Evolutionary conservation across 2,888 invertebrate genomes (phyloP).

Genomic region (Amphimallon solstitiale): DNA sequence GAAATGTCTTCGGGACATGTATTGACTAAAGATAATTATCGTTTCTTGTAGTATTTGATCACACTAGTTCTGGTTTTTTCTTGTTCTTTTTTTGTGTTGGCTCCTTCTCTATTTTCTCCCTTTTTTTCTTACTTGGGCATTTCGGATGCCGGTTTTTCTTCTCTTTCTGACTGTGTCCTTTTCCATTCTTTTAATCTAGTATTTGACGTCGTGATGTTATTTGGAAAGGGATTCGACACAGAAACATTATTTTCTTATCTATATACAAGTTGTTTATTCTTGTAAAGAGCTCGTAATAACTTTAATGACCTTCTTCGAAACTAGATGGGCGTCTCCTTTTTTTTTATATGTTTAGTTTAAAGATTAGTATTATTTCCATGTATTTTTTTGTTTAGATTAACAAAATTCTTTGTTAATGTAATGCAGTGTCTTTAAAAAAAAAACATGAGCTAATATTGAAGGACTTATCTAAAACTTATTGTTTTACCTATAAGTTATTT

Average conservation of each 20-base stretch:
- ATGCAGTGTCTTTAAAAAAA: too few relatives aligned
- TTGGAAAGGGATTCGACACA: constrained; percentile 50
- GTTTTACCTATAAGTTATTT: too few relatives aligned
- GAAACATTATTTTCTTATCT: constrained; percentile 41
- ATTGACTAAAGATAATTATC: constrained; percentile 61
- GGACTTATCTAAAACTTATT: too few relatives aligned
- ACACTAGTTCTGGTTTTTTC: constrained; percentile 35
- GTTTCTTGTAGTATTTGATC: constrained; percentile 48
- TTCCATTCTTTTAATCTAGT: constrained; percentile 15
- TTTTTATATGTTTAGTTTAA: too few relatives aligned
- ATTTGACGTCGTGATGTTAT: constrained; percentile 23
- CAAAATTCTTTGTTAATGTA: too few relatives aligned
- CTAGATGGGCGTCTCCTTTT: not conserved
- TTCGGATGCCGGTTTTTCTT: constrained; percentile 6
- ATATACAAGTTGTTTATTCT: constrained; percentile 43
- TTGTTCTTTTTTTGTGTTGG: constrained; percentile 23
- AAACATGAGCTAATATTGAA: too few relatives aligned
- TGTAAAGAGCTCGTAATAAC: constrained; percentile 40
- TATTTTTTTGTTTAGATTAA: too few relatives aligned
- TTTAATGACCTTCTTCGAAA: constrained; percentile 33
- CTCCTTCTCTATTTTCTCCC: not conserved
- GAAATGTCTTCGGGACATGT: constrained; percentile 61
- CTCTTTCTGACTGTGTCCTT: not conserved
- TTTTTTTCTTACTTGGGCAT: constrained; percentile 2
- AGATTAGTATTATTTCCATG: too few relatives aligned